Evolutionary conservation across 92 coral and sea anemone genomes (phyloP), one percentile per base, ranked within the genome.

Genomic region (Epizoanthus fatuus): DNA sequence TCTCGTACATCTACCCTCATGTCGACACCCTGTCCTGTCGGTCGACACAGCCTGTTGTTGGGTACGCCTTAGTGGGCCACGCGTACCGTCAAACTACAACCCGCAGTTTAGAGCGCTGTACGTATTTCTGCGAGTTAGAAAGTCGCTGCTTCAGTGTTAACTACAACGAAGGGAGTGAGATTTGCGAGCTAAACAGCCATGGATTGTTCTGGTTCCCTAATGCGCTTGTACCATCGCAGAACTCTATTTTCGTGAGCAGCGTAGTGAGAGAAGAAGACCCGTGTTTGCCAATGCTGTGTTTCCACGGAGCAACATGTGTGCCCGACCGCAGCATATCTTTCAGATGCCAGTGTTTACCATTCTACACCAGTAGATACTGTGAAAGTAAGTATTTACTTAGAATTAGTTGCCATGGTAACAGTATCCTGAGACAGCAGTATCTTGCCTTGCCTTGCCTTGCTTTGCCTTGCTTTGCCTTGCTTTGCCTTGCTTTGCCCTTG

Each of bases 151-250:
- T 32, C 71, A 66, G 71, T 14, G 71, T 66, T 35, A 66, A 66
- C 45, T 66, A 66, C 13, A 66, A 66, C 3, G 2, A 37, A 32
- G 47, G 19, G n/a, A 66, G 17, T 9, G 40, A 66, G 2, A 37
- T 4, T 37, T 66, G 71, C 44, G 19, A 66, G 49, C 16, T 66
- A 13, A 66, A 66, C 71, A 66, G 47, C 14, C 71, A 37, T 17
- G 71, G 71, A 42, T 3, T 17, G 71, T 66, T 66, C 40, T 66
- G 71, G 71, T 66, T 66, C n/a, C 71, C 71, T 25, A 17, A 66
- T 32, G 71, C 71, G 40, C 71, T 66, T 66, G 2, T 66, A 13
- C 49, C 47, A 10, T 66, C 47, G 49, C 44, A 35, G 11, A 14
- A 66, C 5, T 32, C 19, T 42, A 66, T 66, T 37, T 66, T 32